Evolutionary conservation across 2,888 invertebrate genomes (phyloP), one percentile per base, ranked within the genome.

Genomic region (Camptogramma bilineatum): DNA sequence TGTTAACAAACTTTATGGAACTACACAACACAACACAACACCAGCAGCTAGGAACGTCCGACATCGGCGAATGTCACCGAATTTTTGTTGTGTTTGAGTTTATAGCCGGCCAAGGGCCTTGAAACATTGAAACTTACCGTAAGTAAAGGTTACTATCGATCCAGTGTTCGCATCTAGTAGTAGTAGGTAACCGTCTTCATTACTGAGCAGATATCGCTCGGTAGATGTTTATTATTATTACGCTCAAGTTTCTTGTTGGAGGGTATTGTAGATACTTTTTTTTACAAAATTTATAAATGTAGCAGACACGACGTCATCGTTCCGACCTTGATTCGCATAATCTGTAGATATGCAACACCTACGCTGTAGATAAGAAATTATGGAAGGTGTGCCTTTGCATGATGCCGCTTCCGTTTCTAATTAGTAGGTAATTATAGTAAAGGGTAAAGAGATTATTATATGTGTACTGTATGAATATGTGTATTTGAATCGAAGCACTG

Each of bases 1-100:
- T 39, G 13, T 3, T 13, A 39, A 39, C 13, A 1, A 39, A 39
- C 13, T 39, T 13, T 13, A 13, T 39, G 13, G 13, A 39, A 39
- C 13, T 10, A 13, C 34, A 13, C 13, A 39, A 39, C 13, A 9
- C 13, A 16, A 17, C n/a, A n/a, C 16, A 42, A 16, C 10, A 13
- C n/a, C n/a, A n/a, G n/a, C 10, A 2, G 44, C n/a, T 21, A 16
- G 3, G 42, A 73, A 76, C 83, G 81, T 80, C 77, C 70, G 77
- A 52, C 63, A 69, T 44, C 72, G 71, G 58, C 66, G 61, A 51
- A 70, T 71, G 73, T 68, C 73, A 69, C 76, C 78, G 65, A 80
- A 82, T 75, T 79, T 66, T 70, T 74, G 64, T 46, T 59, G 53
- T 52, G 53, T 57, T 21, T 50, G 34, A 13, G 34, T 34, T 47